Percentiles rank a stretch among this genome's conserved stretches.
phyloP scores from a whole-genome alignment of 1,140 invertebrate species.

The Pachyrhynchus sulphureomaculatus region DNA sequence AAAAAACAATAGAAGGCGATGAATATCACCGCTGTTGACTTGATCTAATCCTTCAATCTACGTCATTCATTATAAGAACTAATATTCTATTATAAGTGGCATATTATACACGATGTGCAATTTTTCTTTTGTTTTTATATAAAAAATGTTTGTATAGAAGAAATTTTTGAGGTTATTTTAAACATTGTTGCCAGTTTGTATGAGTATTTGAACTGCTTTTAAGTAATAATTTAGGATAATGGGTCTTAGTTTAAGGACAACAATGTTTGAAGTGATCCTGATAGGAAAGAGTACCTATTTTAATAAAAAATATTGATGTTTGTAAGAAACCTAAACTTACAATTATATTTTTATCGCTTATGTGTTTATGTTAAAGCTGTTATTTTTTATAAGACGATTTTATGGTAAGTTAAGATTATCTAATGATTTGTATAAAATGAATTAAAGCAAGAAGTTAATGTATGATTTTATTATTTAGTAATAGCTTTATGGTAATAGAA shows the following conservation, averaged over 20 bases:
- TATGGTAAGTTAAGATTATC: constrained; percentile 45
- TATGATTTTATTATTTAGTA: constrained; percentile 33
- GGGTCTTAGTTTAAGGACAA: neutral
- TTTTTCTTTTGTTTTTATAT: constrained; percentile 14
- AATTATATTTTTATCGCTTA: constrained; percentile 37
- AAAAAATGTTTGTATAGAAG: constrained; percentile 28
- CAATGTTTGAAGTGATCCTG: neutral
- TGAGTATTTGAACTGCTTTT: constrained; percentile 24
- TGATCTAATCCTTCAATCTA: too few relatives aligned
- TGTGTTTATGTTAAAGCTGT: constrained; percentile 43
- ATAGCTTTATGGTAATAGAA: constrained; percentile 35
- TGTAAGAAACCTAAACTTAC: constrained; percentile 36
- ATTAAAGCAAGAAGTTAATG: constrained; percentile 32
- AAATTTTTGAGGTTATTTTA: constrained; percentile 6
- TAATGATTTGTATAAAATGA: constrained; percentile 44
- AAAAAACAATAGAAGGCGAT: too few relatives aligned
- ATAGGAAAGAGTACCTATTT: constrained; percentile 36
- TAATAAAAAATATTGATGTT: constrained; percentile 25
- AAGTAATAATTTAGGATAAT: constrained; percentile 22
- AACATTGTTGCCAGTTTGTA: constrained; percentile 10
- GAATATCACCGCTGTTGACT: too few relatives aligned
- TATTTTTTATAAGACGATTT: constrained; percentile 44
- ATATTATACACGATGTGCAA: constrained; percentile 24
- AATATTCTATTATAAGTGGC: too few relatives aligned
- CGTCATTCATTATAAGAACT: too few relatives aligned